Conservation (phyloP, 2,888 invertebrate species). For the Phengaris arion region DNA sequence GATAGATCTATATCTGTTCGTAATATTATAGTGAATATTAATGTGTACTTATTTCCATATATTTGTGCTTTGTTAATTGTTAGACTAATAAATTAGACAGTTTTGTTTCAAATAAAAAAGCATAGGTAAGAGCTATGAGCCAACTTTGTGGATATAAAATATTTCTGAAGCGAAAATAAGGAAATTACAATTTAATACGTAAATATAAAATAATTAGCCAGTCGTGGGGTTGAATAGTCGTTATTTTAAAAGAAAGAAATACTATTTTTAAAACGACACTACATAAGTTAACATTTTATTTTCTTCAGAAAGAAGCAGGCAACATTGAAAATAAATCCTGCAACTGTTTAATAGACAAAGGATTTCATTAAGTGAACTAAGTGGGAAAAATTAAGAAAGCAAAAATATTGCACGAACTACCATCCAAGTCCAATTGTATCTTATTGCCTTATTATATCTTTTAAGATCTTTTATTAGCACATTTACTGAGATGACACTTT, state of each 20-base stretch:
- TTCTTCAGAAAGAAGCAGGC: background rate
- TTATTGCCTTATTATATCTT: slow-evolving; percentile 18
- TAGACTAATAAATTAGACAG: no score
- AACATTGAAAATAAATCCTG: slow-evolving; percentile 9
- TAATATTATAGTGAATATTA: no score
- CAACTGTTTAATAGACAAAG: slow-evolving; percentile 21
- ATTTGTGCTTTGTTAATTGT: no score
- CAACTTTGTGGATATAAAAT: no score
- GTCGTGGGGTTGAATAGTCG: no score
- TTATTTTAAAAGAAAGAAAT: background rate
- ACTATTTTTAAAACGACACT: background rate
- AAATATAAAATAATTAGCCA: no score
- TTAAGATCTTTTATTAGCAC: slow-evolving; percentile 11
- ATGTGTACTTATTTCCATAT: no score
- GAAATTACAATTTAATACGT: no score
- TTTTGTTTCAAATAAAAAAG: no score
- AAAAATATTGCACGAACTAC: slow-evolving; percentile 11
- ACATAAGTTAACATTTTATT: background rate
- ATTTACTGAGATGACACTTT: background rate
- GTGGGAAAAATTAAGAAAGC: slow-evolving; percentile 20
- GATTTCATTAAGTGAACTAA: slow-evolving; percentile 27
- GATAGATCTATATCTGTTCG: background rate
- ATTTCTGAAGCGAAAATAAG: no score
- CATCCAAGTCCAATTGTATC: background rate
- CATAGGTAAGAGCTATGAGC: no score